phyloP scores from a whole-genome alignment of 2,113 vertebrate genomes.

The Ondatra zibethicus region DNA sequence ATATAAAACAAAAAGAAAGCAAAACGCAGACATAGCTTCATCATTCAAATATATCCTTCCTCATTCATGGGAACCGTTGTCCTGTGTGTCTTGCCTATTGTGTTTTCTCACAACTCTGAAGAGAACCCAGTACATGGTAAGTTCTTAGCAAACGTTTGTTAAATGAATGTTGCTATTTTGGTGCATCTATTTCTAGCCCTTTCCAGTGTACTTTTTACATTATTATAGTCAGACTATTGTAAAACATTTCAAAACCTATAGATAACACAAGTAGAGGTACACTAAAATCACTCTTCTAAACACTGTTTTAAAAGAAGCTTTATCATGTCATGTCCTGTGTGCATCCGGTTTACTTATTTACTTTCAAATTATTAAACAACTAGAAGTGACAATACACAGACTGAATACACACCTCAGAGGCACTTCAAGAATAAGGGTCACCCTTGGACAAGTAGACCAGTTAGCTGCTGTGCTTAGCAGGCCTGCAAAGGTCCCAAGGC shows the following conservation, averaged over 20 bases:
- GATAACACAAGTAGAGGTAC: not conserved
- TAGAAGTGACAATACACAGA: not conserved
- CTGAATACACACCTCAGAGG: not conserved
- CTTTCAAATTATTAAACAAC: not conserved
- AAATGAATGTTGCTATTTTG: not conserved
- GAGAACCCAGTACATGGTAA: rapidly evolving
- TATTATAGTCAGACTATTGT: not conserved
- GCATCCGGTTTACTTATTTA: not conserved
- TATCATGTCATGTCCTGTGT: not conserved
- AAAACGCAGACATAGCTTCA: not conserved
- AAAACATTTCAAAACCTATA: not conserved
- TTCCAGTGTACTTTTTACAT: not conserved
- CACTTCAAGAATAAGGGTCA: not conserved
- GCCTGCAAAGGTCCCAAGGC: not conserved
- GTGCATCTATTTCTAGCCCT: not conserved
- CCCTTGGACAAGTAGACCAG: not conserved
- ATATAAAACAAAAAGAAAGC: not conserved
- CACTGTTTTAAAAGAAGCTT: not conserved
- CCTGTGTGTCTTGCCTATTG: rapidly evolving
- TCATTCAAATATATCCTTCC: not conserved
- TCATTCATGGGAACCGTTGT: too few species aligned
- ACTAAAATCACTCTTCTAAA: not conserved
- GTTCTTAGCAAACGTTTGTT: not conserved
- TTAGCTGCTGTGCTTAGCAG: not conserved
- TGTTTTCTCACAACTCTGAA: not conserved